phyloP scores from a whole-genome alignment of 2,113 vertebrate genomes.

The Tupaia chinensis region DNA sequence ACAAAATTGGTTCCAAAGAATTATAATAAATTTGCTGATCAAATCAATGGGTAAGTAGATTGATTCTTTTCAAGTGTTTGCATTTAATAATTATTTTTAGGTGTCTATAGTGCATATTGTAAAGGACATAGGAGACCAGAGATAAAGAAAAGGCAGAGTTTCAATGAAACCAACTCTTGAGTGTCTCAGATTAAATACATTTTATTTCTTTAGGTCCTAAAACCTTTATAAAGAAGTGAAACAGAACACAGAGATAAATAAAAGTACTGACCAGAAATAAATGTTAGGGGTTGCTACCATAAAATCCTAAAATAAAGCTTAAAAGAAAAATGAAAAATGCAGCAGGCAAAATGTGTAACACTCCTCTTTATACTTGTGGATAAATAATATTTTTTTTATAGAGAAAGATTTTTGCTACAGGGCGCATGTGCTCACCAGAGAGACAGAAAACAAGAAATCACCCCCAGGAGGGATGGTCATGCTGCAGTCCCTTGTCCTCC shows the following conservation, averaged over 20 bases:
- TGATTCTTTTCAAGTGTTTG: background rate
- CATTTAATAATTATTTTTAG: background rate
- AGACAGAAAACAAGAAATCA: no score
- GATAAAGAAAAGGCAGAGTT: background rate
- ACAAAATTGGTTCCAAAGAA: background rate
- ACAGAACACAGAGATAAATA: constrained; percentile 8
- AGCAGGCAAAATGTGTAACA: accelerated
- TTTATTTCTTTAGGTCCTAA: constrained; percentile 2
- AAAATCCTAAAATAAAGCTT: constrained; percentile 40
- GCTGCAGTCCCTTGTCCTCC: no score
- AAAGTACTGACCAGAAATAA: background rate
- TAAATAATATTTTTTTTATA: background rate
- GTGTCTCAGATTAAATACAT: background rate
- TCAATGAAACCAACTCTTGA: background rate
- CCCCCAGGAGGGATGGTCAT: no score
- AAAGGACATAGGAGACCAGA: background rate
- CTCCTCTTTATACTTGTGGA: background rate
- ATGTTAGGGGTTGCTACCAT: background rate
- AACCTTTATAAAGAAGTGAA: constrained; percentile 1
- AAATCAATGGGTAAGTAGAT: background rate
- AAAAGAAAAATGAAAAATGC: background rate
- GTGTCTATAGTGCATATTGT: background rate
- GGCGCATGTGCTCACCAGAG: no score
- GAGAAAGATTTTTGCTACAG: no score
- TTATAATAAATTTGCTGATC: background rate